Evolutionary conservation across 1,140 invertebrate species (phyloP).

Genomic region (Maniola jurtina): DNA sequence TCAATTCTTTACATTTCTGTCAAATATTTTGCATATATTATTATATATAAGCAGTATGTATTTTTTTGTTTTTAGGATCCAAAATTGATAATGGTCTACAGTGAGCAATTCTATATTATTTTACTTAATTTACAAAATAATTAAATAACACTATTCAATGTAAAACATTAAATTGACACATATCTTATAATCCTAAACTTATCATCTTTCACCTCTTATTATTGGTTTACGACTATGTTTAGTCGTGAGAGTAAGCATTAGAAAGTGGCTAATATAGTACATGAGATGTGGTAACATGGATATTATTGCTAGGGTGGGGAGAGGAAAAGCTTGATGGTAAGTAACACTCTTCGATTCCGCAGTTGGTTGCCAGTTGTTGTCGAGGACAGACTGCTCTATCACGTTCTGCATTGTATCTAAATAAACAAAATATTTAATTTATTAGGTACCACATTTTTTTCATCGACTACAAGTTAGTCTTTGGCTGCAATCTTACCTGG

Average conservation of each 20-base stretch:
- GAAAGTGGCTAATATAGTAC: slow-evolving; percentile 25
- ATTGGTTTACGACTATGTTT: slow-evolving; percentile 31
- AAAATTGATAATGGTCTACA: slow-evolving; percentile 8
- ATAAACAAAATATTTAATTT: not conserved
- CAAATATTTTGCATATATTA: no score
- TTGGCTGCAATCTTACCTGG: no score
- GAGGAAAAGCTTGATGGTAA: slow-evolving; percentile 38
- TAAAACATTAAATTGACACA: slow-evolving; percentile 46
- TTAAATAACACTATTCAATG: slow-evolving; percentile 22
- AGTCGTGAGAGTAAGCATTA: slow-evolving; percentile 12
- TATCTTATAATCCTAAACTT: slow-evolving; percentile 42
- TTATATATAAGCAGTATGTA: no score
- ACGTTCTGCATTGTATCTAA: slow-evolving; percentile 73
- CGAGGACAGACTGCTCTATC: slow-evolving; percentile 70
- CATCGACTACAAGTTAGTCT: no score
- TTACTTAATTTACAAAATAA: slow-evolving; percentile 15
- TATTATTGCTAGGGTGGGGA: slow-evolving; percentile 40
- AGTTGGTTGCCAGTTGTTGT: slow-evolving; percentile 73
- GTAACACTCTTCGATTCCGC: slow-evolving; percentile 54
- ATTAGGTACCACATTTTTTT: no score
- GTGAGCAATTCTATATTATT: slow-evolving; percentile 23
- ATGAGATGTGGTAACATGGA: slow-evolving; percentile 46
- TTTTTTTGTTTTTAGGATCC: no score
- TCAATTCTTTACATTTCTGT: no score
- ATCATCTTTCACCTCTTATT: slow-evolving; percentile 56